Evolutionary conservation across 2,888 invertebrate genomes (phyloP).

Genomic region (Rhamphomyia laevipes): DNA sequence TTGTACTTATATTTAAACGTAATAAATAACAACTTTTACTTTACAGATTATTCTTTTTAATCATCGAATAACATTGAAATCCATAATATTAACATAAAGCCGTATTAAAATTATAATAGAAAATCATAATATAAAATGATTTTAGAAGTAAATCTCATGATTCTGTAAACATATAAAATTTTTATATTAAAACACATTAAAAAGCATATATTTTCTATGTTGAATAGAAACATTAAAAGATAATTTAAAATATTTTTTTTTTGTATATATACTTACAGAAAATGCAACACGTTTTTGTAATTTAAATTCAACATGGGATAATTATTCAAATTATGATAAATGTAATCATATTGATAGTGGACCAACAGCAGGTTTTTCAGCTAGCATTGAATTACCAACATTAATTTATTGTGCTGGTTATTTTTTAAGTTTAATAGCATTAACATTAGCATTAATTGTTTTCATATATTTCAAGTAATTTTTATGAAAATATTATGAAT

Average conservation of each 20-base stretch:
- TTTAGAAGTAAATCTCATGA: too few species aligned
- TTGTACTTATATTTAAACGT: too few species aligned
- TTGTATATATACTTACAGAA: slow-evolving; percentile 45
- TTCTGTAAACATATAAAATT: too few species aligned
- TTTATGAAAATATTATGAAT: neutral
- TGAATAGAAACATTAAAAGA: too few species aligned
- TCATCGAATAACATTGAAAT: too few species aligned
- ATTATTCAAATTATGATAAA: slow-evolving; percentile 60
- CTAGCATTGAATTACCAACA: slow-evolving; percentile 45
- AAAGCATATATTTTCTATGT: too few species aligned
- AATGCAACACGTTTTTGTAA: slow-evolving; percentile 71
- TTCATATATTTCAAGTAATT: slow-evolving; percentile 86
- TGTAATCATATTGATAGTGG: slow-evolving; percentile 46
- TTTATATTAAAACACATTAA: too few species aligned
- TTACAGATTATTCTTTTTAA: too few species aligned
- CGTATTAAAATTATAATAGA: too few species aligned
- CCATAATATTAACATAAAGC: too few species aligned
- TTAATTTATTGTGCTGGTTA: slow-evolving; percentile 77
- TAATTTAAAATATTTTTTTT: neutral
- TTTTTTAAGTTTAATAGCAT: slow-evolving; percentile 68
- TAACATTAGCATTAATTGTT: slow-evolving; percentile 71
- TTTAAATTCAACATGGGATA: slow-evolving; percentile 69
- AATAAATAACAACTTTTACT: too few species aligned
- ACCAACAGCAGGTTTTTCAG: slow-evolving; percentile 43
- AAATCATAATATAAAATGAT: too few species aligned